Percentiles rank a stretch among this genome's conserved stretches.
Conservation (phyloP, 2,888 invertebrate species). For the Mesorhabditis sp. region DNA sequence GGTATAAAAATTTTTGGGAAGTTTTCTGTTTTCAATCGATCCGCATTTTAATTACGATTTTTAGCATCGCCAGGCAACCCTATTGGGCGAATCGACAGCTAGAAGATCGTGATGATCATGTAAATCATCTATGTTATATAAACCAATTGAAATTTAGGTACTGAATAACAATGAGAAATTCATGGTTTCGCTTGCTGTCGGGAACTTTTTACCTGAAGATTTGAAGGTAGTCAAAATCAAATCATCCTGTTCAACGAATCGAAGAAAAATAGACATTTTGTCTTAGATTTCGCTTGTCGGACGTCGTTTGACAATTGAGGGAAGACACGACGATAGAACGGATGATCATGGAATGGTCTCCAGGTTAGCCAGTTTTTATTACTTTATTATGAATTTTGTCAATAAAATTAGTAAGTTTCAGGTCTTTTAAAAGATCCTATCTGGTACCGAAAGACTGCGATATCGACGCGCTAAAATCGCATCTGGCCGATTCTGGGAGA, state of each 20-base stretch:
- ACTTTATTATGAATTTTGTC: background rate
- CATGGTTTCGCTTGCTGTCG: background rate
- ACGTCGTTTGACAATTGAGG: background rate
- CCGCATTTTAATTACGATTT: background rate
- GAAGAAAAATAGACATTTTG: background rate
- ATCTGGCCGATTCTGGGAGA: background rate
- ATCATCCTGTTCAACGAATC: background rate
- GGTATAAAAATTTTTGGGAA: background rate
- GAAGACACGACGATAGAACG: background rate
- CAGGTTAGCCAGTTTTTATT: background rate
- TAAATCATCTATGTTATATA: background rate
- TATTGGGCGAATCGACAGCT: background rate
- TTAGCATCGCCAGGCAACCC: background rate
- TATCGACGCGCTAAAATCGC: background rate
- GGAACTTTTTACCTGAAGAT: background rate
- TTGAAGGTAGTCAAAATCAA: background rate
- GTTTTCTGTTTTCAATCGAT: background rate
- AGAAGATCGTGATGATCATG: background rate
- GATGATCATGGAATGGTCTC: constrained; percentile 6
- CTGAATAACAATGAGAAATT: constrained; percentile 4
- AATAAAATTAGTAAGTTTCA: background rate
- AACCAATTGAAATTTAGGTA: background rate
- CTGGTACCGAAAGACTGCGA: constrained; percentile 3
- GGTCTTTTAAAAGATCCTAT: constrained; percentile 1
- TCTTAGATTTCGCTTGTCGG: constrained; percentile 4